Percentiles rank a stretch among this genome's conserved stretches.
Conservation (phyloP, 2,888 invertebrate genomes). For the Calameuta pallipes region DNA sequence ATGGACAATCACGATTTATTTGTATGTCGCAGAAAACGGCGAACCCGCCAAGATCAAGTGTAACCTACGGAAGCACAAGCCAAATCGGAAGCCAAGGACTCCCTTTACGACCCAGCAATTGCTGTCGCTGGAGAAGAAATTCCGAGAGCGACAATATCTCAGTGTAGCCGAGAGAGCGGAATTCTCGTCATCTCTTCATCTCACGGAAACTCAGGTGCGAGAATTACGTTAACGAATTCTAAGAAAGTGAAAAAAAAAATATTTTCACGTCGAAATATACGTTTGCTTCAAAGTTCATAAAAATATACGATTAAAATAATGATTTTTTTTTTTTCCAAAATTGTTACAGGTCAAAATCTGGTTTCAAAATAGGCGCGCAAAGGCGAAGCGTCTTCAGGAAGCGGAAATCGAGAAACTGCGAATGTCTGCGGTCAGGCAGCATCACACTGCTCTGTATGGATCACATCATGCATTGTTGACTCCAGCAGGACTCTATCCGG, state of each 20-base stretch:
- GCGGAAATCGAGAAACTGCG: slow-evolving; percentile 97
- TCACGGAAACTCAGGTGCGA: slow-evolving; percentile 90
- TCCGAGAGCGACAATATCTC: slow-evolving; percentile 96
- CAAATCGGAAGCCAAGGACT: slow-evolving; percentile 96
- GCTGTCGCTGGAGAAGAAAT: slow-evolving; percentile 94
- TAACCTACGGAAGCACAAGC: slow-evolving; percentile 95
- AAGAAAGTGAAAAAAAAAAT: not conserved
- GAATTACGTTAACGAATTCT: slow-evolving; percentile 19
- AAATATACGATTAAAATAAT: too few species aligned
- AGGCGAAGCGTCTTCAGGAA: slow-evolving; percentile 96
- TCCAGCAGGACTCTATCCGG: slow-evolving; percentile 54
- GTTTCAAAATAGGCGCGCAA: slow-evolving; percentile 96
- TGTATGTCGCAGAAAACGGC: slow-evolving; percentile 74
- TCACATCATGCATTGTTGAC: slow-evolving; percentile 56
- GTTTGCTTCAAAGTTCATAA: not conserved
- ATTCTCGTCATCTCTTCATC: slow-evolving; percentile 92
- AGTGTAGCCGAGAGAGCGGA: slow-evolving; percentile 98
- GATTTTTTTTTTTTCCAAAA: not conserved
- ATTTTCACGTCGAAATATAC: not conserved
- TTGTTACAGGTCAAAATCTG: slow-evolving; percentile 84
- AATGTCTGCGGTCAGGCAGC: slow-evolving; percentile 74
- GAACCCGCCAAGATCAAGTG: slow-evolving; percentile 90
- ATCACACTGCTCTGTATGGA: slow-evolving; percentile 58
- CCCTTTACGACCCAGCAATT: slow-evolving; percentile 99
- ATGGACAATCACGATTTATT: not conserved